These are phyloP conservation scores for Calidris pygmaea DNA, from an alignment of 2,113 vertebrate genomes.

Conservation along the genomic window DNA sequence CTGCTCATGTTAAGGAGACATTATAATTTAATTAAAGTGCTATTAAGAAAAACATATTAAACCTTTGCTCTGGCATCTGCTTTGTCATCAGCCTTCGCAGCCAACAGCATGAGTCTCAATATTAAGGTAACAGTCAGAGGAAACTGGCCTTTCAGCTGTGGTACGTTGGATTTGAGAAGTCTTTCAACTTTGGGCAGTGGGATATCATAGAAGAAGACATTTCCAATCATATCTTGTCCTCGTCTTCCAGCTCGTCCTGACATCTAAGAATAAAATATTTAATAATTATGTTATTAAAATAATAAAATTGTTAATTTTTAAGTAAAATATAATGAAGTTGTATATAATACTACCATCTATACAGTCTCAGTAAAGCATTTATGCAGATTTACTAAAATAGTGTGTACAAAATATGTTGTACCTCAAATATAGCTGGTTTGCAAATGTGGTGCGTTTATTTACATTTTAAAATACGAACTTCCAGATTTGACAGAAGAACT, in stretches of 20 bases:
- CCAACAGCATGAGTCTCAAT: conserved; percentile 72
- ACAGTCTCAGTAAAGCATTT: not conserved
- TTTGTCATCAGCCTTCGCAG: conserved; percentile 65
- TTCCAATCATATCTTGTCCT: conserved; percentile 73
- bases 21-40: not conserved
- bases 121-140: conserved; percentile 64
- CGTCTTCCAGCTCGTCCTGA: conserved; percentile 77
- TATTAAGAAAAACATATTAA: not conserved
- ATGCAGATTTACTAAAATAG: not conserved
- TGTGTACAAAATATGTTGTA: not conserved
- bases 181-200: conserved; percentile 70
- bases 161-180: conserved; percentile 77
- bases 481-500: not conserved
- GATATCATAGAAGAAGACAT: conserved; percentile 75
- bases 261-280: conserved; percentile 65
- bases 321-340: not conserved
- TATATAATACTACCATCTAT: not conserved
- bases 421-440: not conserved
- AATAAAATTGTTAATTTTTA: not conserved
- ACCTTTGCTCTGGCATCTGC: conserved; percentile 75
- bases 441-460: not conserved
- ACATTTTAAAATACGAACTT: not conserved
- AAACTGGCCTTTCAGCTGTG: conserved; percentile 74
- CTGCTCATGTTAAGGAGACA: not conserved
- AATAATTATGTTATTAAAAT: not conserved